A percentile compares a stretch with the other conserved stretches of the same genome.
Conservation (phyloP, 2,888 invertebrate genomes). For the Agriopis aurantiaria region DNA sequence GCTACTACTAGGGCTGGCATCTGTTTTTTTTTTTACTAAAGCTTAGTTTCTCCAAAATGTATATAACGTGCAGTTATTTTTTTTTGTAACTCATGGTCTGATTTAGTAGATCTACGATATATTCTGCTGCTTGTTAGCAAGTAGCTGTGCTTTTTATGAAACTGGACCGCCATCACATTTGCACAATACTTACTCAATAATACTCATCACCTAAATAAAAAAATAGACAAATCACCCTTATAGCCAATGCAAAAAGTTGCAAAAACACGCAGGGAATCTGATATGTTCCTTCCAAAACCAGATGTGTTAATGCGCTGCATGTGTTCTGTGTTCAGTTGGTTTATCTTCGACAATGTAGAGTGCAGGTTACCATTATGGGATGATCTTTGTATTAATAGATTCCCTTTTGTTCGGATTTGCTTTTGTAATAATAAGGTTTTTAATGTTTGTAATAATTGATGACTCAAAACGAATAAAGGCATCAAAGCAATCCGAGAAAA, state of each 20-base stretch:
- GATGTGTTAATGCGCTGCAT: constrained; percentile 73
- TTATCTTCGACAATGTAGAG: constrained; percentile 60
- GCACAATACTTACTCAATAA: constrained; percentile 20
- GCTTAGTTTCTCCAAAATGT: not conserved
- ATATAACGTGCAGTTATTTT: no score
- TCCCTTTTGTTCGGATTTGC: constrained; percentile 47
- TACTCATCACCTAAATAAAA: constrained; percentile 38
- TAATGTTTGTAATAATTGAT: no score
- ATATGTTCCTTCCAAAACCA: constrained; percentile 65
- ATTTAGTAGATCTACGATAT: not conserved
- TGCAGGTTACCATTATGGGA: constrained; percentile 52
- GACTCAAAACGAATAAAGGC: no score
- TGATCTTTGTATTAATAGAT: constrained; percentile 65
- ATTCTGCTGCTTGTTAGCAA: not conserved
- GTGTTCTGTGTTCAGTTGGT: constrained; percentile 59
- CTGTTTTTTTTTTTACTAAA: not conserved
- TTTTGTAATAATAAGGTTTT: constrained; percentile 3
- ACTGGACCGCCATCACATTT: constrained; percentile 2
- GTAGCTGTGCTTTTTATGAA: not conserved
- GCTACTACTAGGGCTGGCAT: no score
- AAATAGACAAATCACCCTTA: constrained; percentile 59
- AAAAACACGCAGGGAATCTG: constrained; percentile 63
- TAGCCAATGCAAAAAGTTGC: constrained; percentile 61
- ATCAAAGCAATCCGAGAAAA: no score
- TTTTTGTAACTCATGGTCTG: no score